Conservation (phyloP, 1,140 invertebrate genomes). For the Galleria mellonella region DNA sequence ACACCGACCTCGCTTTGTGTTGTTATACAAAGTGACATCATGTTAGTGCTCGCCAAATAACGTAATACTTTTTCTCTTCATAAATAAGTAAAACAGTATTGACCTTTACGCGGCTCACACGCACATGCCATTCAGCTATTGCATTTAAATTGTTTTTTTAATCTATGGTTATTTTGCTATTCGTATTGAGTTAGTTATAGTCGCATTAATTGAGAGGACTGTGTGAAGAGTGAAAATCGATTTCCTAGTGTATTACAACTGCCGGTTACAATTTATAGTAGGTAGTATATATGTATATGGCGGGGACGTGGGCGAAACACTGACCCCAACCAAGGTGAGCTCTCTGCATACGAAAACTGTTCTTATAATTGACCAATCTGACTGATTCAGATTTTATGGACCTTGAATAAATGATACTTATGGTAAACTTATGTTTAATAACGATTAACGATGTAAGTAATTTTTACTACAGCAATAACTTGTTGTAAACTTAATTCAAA, state of each 20-base stretch:
- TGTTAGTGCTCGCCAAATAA: constrained; percentile 21
- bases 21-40: constrained; percentile 63
- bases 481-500: too few species aligned
- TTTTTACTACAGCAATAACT: too few species aligned
- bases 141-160: too few species aligned
- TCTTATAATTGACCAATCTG: too few species aligned
- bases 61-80: not conserved
- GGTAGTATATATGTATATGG: constrained; percentile 2
- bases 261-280: not conserved
- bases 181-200: too few species aligned
- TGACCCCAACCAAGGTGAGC: constrained; percentile 56
- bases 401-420: too few species aligned
- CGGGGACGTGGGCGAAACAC: constrained; percentile 35
- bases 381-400: too few species aligned
- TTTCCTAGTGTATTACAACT: constrained; percentile 1
- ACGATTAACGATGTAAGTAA: too few species aligned
- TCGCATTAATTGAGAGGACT: not conserved
- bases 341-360: constrained; percentile 9
- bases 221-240: not conserved
- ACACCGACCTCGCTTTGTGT: constrained; percentile 45
- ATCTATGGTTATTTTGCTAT: too few species aligned
- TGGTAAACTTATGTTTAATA: too few species aligned
- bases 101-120: constrained; percentile 4
- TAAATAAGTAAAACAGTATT: not conserved
- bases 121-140: not conserved